Base-by-base conservation (phyloP, 1,140 invertebrate species). In the Drosophila pectinifera region DNA sequence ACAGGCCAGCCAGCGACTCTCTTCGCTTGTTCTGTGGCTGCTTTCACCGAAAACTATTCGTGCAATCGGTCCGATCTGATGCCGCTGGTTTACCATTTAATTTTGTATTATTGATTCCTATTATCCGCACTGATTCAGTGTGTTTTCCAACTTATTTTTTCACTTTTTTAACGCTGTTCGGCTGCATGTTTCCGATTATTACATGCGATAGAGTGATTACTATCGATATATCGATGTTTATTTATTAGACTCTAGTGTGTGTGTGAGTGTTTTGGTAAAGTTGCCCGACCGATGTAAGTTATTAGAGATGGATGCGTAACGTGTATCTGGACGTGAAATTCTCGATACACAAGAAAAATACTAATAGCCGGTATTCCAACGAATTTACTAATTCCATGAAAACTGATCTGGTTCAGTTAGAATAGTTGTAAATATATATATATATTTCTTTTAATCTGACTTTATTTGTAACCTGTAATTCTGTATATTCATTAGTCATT, bases 1-100 rank as follows among this genome's bases (percentile, higher is more conserved):
- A 42, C n/a, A 46, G 54, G 49, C n/a, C 26, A 24, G 31, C 18
- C n/a, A 51, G 55, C 59, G 31, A 72, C 59, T 53, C n/a, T n/a
- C n/a, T n/a, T n/a, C n/a, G 76, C 73, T 83, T 77, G 67, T 88
- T 89, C 81, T 57, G 43, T 1, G 49, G 18, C 49, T 53, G 73
- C 73, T 84, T 88, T 86, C 79, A 89, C 79, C 79, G 26, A 56
- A 26, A 11, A 46, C 42, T 28, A 24, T 46, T 38, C 22, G 28
- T 3, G 39, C 7, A 20, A 22, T 22, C 14, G 20, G 10, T 10
- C 14, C 10, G 10, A 31, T 39, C 16, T 3, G 5, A 46, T 16
- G 22, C 5, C 10, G 11, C 48, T 5, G 10, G 20, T 34, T 89
- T 88, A 88, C 83, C 83, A 88, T 88, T 88, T 84, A 88, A 88